Conservation (phyloP, 2,113 vertebrate species). For the Corapipo altera region DNA sequence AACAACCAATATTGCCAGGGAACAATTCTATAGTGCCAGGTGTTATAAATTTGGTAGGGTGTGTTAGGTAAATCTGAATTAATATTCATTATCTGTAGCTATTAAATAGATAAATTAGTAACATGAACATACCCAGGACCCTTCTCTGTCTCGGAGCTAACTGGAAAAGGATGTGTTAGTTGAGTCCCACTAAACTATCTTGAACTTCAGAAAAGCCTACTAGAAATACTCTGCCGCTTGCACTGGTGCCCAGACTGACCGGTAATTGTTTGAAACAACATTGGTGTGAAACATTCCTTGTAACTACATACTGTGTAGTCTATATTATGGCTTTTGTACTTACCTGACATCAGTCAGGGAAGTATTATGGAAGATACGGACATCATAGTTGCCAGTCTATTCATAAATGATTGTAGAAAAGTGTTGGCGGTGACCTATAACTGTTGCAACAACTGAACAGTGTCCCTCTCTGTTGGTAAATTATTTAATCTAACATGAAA, state of each 20-base stretch:
- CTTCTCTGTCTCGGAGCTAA: background rate
- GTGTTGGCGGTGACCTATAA: background rate
- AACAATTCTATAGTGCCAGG: background rate
- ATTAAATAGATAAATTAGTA: background rate
- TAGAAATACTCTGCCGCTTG: background rate
- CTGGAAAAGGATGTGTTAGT: background rate
- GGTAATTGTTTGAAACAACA: background rate
- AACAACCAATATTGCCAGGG: background rate
- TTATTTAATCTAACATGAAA: background rate
- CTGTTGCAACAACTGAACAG: background rate
- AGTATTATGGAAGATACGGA: background rate
- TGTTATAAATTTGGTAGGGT: background rate
- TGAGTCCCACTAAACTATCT: background rate
- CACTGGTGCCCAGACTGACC: background rate
- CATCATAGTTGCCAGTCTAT: background rate
- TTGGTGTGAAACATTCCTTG: background rate
- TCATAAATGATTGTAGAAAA: background rate
- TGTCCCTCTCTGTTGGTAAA: background rate
- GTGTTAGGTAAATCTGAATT: background rate
- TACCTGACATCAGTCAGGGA: background rate
- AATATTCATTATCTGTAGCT: background rate
- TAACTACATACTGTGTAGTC: background rate
- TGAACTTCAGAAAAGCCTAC: background rate
- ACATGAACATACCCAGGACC: background rate
- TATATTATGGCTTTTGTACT: background rate